A percentile compares a stretch with the other conserved stretches of the same genome.
Evolutionary conservation across 2,888 invertebrate species (phyloP).

Genomic region (Ectemnius continuus): DNA sequence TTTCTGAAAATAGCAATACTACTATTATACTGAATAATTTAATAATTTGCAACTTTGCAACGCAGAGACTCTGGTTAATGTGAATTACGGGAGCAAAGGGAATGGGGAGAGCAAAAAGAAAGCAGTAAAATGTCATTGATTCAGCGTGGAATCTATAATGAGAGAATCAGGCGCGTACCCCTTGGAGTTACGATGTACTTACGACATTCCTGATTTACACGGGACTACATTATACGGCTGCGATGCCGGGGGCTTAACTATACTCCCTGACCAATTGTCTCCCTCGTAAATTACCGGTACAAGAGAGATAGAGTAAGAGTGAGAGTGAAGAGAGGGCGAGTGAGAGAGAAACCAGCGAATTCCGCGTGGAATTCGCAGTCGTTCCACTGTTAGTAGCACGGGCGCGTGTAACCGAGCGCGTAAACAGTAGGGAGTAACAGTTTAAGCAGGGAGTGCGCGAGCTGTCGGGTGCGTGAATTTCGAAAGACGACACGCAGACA

Average conservation of each 20-base stretch:
- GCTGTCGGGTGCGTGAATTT: constrained; percentile 35
- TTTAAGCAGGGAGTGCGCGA: constrained; percentile 34
- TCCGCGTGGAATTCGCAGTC: constrained; percentile 48
- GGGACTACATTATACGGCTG: constrained; percentile 46
- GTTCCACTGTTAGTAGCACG: constrained; percentile 54
- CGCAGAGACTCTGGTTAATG: background rate
- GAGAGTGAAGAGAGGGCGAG: background rate
- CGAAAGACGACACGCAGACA: constrained; percentile 36
- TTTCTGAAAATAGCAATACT: no score
- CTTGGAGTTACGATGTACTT: constrained; percentile 35
- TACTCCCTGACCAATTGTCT: constrained; percentile 56
- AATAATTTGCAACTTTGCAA: background rate
- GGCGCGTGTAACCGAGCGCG: constrained; percentile 53
- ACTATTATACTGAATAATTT: no score
- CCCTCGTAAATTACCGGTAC: constrained; percentile 51
- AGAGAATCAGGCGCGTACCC: constrained; percentile 10
- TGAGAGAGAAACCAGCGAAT: constrained; percentile 47
- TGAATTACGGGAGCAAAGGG: background rate
- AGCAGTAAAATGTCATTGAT: no score
- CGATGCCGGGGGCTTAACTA: constrained; percentile 42
- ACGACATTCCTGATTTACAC: constrained; percentile 36
- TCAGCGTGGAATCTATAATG: no score
- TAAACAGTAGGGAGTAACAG: constrained; percentile 39
- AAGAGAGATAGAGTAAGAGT: background rate
- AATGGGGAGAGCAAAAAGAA: no score